A percentile compares a stretch with the other conserved stretches of the same genome.
These are phyloP conservation scores for Gila robusta DNA, from an alignment of 2,797 vertebrate genomes.

Conservation along the genomic window DNA sequence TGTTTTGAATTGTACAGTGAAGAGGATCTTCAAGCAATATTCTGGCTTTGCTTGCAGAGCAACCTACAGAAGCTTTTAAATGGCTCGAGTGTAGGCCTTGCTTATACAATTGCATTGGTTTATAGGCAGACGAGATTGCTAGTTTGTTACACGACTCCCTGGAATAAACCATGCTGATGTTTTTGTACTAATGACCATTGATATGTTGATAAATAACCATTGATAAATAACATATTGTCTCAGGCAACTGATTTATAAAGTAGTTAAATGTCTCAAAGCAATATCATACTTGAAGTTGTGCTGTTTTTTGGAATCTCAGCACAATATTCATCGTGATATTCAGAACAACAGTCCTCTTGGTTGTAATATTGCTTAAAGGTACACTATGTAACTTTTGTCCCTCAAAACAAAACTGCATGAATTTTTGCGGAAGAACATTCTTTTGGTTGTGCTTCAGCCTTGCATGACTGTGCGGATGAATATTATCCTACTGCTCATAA, in stretches of 20 bases:
- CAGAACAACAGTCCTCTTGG: neutral
- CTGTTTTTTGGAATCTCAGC: too few relatives aligned
- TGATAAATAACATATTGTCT: neutral
- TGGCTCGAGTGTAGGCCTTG: constrained; percentile 48
- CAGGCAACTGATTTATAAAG: neutral
- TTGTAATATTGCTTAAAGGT: neutral
- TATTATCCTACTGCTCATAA: too few relatives aligned
- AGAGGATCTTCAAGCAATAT: constrained; percentile 71
- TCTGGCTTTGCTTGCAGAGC: constrained; percentile 70
- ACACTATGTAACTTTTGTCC: neutral
- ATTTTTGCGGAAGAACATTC: too few relatives aligned
- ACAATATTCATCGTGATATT: too few relatives aligned
- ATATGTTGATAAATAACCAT: too few relatives aligned
- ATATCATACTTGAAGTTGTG: neutral
- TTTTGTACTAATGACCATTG: neutral
- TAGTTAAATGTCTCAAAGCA: neutral
- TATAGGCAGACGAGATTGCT: constrained; percentile 1
- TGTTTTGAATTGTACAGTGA: constrained; percentile 70
- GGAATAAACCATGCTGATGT: neutral
- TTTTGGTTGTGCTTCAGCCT: too few relatives aligned
- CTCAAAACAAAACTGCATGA: too few relatives aligned
- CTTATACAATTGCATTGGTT: constrained; percentile 27
- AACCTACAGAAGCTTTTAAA: constrained; percentile 62
- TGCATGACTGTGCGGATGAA: too few relatives aligned
- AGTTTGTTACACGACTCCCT: neutral